Evolutionary conservation across 2,888 invertebrate species (phyloP).

Genomic region (Dendrolimus houi): DNA sequence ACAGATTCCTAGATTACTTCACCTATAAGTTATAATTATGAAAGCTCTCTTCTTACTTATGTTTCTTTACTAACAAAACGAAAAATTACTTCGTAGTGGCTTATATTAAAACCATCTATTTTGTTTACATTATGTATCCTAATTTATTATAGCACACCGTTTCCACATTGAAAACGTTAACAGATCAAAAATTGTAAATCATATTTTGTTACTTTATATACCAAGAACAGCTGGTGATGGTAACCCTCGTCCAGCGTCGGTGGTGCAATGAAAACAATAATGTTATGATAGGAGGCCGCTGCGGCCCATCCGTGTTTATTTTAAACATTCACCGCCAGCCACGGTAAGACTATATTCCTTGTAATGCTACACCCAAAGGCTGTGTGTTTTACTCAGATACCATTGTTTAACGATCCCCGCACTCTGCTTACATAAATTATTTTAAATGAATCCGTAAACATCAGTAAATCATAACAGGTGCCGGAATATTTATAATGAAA

Average conservation of each 20-base stretch:
- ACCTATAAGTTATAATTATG: too few species aligned
- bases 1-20: too few species aligned
- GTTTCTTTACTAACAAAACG: too few species aligned
- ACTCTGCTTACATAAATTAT: constrained; percentile 28
- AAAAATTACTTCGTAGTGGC: too few species aligned
- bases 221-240: background rate
- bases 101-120: too few species aligned
- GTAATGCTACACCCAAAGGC: constrained; percentile 40
- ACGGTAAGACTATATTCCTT: constrained; percentile 47
- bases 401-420: constrained; percentile 31
- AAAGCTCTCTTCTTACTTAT: too few species aligned
- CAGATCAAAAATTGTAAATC: background rate
- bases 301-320: constrained; percentile 50
- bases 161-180: background rate
- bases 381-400: constrained; percentile 33
- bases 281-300: constrained; percentile 63
- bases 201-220: background rate
- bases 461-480: constrained; percentile 16
- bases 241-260: constrained; percentile 22
- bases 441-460: constrained; percentile 21
- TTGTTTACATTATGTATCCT: too few species aligned
- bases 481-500: constrained; percentile 7
- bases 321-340: constrained; percentile 52
- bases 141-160: too few species aligned
- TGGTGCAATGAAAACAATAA: constrained; percentile 59